A percentile compares a stretch with the other conserved stretches of the same genome.
These are phyloP conservation scores for Heptranchias perlo DNA, from an alignment of 2,113 vertebrate genomes.

Conservation along the genomic window DNA sequence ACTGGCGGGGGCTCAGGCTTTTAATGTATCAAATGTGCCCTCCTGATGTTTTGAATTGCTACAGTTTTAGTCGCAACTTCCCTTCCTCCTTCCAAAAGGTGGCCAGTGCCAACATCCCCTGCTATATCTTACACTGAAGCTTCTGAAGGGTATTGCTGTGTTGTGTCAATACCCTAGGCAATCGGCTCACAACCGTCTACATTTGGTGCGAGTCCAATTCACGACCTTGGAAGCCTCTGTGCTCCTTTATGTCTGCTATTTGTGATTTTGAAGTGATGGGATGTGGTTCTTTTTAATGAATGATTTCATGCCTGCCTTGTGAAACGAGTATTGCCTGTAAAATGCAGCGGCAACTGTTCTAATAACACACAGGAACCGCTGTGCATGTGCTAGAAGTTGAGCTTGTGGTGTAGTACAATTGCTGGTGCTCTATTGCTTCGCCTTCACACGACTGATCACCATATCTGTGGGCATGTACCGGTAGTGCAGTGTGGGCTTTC, in stretches of 20 bases:
- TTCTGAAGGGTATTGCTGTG: background rate
- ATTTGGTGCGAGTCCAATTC: background rate
- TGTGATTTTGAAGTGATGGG: conserved; percentile 1
- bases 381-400: background rate
- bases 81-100: background rate
- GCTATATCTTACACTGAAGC: background rate
- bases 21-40: background rate
- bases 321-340: background rate
- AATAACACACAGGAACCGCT: background rate
- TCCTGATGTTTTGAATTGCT: background rate
- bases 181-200: background rate
- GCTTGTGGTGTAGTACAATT: background rate
- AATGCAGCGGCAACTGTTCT: background rate
- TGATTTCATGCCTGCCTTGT: background rate
- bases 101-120: background rate
- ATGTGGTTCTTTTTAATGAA: background rate
- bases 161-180: background rate
- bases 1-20: background rate
- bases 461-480: background rate
- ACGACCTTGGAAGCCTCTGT: background rate
- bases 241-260: background rate
- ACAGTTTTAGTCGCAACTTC: background rate
- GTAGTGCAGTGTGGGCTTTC: background rate
- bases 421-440: background rate
- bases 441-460: background rate